Evolutionary conservation across 2,113 vertebrate genomes (phyloP), one percentile per base, ranked within the genome.

Genomic region (Sigmodon hispidus): DNA sequence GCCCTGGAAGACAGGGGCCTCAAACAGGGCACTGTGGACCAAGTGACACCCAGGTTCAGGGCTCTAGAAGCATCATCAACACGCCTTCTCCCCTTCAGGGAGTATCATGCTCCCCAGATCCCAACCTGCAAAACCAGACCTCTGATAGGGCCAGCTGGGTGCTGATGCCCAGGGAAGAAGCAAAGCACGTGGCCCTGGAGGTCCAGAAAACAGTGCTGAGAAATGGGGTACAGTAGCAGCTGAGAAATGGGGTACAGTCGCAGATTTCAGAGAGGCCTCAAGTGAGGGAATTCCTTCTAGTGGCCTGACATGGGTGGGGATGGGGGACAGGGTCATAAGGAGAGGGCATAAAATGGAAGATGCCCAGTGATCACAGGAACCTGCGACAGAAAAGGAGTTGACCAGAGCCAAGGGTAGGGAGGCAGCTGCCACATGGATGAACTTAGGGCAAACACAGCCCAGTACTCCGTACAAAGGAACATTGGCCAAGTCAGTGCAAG

Each of bases 191-290:
- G 29, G 77, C 7, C 21, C 6, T 13, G 36, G 50, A 2, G 22
- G n/a, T 34, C 40, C 36, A 40, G 69, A 34, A 72, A 73, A 45
- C 48, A 1, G 0, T 1, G 6, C 89, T 31, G n/a, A 50, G 52
- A 61, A 57, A 59, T 0, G 5, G 59, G 15, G 0, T 0, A 1
- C 24, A 0, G 0, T 19, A 24, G 0, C 45, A 22, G 70, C 89
- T 31, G n/a, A 50, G 52, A 61, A 57, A 59, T 0, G 5, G 59
- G 15, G 0, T 0, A 1, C 24, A 0, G 0, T 19, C 21, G 0
- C 45, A 84, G 69, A 67, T 50, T 31, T 77, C 87, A 3, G 0
- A 45, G 29, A 57, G n/a, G 50, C 52, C 67, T n/a, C 79, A 19
- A 31, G 17, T 88, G 1, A 8, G n/a, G 57, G 80, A 10, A 61